Percentiles rank a stretch among this genome's conserved stretches.
phyloP scores from a whole-genome alignment of 2,113 vertebrate genomes.

The Taxidea taxus region DNA sequence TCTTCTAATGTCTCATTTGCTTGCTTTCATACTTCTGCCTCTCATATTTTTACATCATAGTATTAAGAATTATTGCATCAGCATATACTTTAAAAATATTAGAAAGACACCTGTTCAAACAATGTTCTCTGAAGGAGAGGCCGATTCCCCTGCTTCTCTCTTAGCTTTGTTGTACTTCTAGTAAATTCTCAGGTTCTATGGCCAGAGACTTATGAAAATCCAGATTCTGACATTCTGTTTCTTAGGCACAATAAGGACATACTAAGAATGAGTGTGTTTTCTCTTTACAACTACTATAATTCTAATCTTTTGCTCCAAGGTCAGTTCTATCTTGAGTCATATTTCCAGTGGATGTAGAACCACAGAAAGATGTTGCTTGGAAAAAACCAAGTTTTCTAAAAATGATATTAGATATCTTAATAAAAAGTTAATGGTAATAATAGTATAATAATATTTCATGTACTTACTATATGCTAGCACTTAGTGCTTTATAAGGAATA shows the following conservation, averaged over 20 bases:
- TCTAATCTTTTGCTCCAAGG: neutral
- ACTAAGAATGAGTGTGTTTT: neutral
- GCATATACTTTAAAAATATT: neutral
- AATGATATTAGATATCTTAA: neutral
- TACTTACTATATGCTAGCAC: neutral
- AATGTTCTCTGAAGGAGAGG: neutral
- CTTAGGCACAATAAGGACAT: neutral
- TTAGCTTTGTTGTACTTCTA: neutral
- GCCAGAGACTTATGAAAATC: neutral
- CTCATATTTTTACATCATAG: neutral
- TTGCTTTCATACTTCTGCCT: neutral
- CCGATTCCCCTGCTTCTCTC: neutral
- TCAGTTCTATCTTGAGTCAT: neutral
- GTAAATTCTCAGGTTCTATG: neutral
- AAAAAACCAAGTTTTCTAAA: conserved; percentile 23
- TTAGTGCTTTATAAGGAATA: neutral
- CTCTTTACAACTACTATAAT: neutral
- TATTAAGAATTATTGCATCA: neutral
- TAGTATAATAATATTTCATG: neutral
- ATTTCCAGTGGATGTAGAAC: neutral
- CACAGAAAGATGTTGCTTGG: neutral
- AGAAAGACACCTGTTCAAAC: neutral
- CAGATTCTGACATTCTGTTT: neutral
- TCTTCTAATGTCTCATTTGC: neutral
- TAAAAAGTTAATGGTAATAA: neutral